A percentile compares a stretch with the other conserved stretches of the same genome.
These are phyloP conservation scores for Graphium colonna DNA, from an alignment of 2,888 invertebrate species.

Conservation along the genomic window DNA sequence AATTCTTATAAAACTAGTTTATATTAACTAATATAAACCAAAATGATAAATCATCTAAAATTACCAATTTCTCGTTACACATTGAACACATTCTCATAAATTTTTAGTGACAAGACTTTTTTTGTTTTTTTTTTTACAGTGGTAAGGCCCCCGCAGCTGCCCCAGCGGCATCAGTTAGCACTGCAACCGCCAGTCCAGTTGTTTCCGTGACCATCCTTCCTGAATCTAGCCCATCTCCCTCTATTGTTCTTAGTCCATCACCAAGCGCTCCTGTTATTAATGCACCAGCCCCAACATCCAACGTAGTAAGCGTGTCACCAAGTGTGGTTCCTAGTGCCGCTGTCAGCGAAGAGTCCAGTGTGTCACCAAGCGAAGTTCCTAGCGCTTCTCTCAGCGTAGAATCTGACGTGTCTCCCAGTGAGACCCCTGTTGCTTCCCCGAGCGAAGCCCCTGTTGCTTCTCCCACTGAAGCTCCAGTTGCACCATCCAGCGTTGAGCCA, in stretches of 20 bases:
- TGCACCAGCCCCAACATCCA: neutral
- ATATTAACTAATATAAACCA: no score
- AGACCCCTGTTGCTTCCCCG: neutral
- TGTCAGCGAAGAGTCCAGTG: neutral
- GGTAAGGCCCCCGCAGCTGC: neutral
- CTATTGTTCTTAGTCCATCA: neutral
- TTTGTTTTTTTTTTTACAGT: no score
- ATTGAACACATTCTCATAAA: no score
- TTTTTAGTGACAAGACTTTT: neutral
- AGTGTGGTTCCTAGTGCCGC: neutral
- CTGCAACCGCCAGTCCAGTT: constrained; percentile 13
- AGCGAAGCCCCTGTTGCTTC: neutral
- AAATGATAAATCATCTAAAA: no score
- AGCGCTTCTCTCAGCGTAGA: neutral
- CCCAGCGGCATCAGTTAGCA: constrained; percentile 10
- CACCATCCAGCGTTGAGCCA: neutral
- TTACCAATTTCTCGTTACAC: no score
- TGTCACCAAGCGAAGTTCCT: neutral
- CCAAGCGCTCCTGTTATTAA: neutral
- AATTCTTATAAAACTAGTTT: no score
- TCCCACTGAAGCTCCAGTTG: neutral
- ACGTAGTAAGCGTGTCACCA: neutral
- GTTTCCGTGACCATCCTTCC: constrained; percentile 18
- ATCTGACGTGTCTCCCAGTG: neutral
- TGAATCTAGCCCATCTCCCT: constrained; percentile 10